Conservation (phyloP, 1,140 invertebrate species). For the Aporrectodea caliginosa region DNA sequence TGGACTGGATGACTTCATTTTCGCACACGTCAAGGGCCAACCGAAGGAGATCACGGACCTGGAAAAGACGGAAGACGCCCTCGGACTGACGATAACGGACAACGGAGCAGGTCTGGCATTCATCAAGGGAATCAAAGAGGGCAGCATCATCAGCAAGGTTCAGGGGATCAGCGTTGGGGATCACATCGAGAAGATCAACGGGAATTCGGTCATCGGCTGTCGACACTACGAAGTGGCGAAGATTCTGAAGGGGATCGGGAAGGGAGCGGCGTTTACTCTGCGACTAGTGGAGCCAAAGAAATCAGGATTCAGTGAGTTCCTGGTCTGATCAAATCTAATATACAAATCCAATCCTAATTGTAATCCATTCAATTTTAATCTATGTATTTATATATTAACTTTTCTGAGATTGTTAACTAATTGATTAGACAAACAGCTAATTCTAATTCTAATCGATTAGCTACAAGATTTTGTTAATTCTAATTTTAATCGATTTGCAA, state of each 20-base stretch:
- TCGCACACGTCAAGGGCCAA: constrained; percentile 89
- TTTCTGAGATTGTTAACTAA: too few species aligned
- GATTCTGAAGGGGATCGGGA: constrained; percentile 85
- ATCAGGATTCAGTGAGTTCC: constrained; percentile 71
- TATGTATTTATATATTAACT: too few species aligned
- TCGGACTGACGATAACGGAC: constrained; percentile 96
- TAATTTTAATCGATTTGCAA: too few species aligned
- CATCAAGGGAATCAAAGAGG: constrained; percentile 93
- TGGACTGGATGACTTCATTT: constrained; percentile 95
- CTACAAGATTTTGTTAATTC: too few species aligned
- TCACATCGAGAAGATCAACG: constrained; percentile 92
- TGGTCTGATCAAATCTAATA: too few species aligned
- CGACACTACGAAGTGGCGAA: constrained; percentile 95
- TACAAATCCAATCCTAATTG: too few species aligned
- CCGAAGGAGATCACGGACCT: constrained; percentile 88
- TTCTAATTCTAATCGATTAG: too few species aligned
- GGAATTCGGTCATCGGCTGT: constrained; percentile 77
- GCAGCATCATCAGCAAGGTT: constrained; percentile 80
- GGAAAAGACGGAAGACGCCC: constrained; percentile 82
- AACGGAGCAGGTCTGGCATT: constrained; percentile 95
- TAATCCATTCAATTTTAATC: too few species aligned
- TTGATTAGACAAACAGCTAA: too few species aligned
- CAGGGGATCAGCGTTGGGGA: constrained; percentile 82
- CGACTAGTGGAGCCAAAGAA: constrained; percentile 84
- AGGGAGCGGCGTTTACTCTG: constrained; percentile 81